Percentiles rank a stretch among this genome's conserved stretches.
Evolutionary conservation across 2,113 vertebrate species (phyloP).

Genomic region (Gymnorhina tibicen): DNA sequence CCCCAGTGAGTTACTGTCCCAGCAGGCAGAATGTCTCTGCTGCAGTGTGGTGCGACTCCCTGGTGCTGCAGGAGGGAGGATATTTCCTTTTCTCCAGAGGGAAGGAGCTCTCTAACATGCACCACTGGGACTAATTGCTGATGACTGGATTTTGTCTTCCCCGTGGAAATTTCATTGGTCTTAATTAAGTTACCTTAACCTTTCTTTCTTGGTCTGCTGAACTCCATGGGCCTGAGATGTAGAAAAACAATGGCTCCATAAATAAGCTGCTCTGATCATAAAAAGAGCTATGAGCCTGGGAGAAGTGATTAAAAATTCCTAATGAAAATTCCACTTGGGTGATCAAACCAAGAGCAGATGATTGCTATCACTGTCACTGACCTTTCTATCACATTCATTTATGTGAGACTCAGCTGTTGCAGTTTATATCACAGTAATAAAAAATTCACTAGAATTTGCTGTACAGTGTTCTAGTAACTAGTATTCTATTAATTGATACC

Average conservation of each 20-base stretch:
- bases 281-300: background rate
- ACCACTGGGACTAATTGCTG: background rate
- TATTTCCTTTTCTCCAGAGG: background rate
- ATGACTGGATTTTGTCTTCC: background rate
- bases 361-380: background rate
- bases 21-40: background rate
- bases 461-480: background rate
- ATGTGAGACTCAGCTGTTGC: background rate
- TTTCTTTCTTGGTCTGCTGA: background rate
- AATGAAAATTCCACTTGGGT: background rate
- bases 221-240: fast-evolving
- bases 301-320: background rate
- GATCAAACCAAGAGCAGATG: background rate
- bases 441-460: background rate
- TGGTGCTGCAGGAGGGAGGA: background rate
- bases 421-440: background rate
- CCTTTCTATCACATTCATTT: background rate
- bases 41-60: fast-evolving
- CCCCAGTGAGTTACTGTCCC: fast-evolving
- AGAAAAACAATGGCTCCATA: background rate
- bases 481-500: background rate
- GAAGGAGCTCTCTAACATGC: background rate
- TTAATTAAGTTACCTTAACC: background rate
- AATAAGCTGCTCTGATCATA: background rate
- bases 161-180: background rate